Percentiles rank a stretch among this genome's conserved stretches.
phyloP scores from a whole-genome alignment of 2,797 vertebrate species.

The Sparus aurata region DNA sequence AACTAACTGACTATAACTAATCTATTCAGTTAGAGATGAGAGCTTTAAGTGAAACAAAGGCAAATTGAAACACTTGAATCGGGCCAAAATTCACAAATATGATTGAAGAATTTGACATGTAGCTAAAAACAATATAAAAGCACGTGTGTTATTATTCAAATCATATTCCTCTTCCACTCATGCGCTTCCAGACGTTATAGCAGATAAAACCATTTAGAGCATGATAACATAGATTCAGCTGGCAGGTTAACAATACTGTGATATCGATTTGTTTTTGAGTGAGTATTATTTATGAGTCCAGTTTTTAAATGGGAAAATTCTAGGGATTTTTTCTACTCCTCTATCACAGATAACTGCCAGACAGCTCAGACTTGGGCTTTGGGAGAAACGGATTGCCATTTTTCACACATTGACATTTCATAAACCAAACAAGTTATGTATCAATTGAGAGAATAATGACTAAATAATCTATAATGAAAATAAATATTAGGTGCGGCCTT shows the following conservation, averaged over 20 bases:
- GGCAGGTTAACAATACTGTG: background rate
- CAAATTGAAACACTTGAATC: background rate
- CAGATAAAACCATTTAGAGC: conserved; percentile 2
- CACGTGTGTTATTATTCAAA: background rate
- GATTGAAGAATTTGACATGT: background rate
- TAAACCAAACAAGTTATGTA: too few species aligned
- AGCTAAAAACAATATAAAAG: background rate
- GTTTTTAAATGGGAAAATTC: too few species aligned
- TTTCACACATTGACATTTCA: too few species aligned
- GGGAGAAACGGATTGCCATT: too few species aligned
- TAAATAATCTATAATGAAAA: too few species aligned
- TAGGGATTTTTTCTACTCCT: too few species aligned
- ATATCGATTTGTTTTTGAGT: too few species aligned
- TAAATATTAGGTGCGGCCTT: too few species aligned
- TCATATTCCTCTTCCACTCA: background rate
- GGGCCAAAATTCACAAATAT: background rate
- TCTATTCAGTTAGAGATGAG: conserved; percentile 1
- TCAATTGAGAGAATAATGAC: too few species aligned
- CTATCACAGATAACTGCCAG: too few species aligned
- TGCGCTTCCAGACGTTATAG: background rate
- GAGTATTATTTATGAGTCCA: too few species aligned
- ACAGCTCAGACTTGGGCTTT: too few species aligned
- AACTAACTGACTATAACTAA: background rate
- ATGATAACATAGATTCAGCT: background rate
- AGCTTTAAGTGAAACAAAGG: background rate